phyloP scores from a whole-genome alignment of 2,888 invertebrate species.

The Lithophane socia region DNA sequence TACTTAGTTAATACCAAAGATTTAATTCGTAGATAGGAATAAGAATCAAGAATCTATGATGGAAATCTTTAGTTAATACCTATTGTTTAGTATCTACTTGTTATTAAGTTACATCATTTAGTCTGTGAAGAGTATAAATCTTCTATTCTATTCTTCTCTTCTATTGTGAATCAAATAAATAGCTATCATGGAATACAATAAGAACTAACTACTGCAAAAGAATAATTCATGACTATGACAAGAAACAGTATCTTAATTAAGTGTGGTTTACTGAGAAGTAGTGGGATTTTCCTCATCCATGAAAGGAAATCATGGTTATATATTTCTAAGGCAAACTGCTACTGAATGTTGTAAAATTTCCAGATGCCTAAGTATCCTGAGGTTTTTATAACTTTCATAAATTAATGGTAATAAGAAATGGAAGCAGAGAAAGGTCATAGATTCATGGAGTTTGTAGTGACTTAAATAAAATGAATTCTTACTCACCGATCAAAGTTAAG shows the following conservation, averaged over 20 bases:
- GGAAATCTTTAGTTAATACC: background rate
- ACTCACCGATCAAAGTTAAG: conserved; percentile 97
- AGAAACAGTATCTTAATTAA: background rate
- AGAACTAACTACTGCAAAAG: background rate
- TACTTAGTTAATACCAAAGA: background rate
- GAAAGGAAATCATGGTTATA: background rate
- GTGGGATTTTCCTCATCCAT: conserved; percentile 8
- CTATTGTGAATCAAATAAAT: background rate
- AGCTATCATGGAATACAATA: background rate
- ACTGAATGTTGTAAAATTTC: background rate
- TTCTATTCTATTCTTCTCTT: too few relatives aligned
- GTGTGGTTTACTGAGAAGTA: conserved; percentile 2
- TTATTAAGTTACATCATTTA: background rate
- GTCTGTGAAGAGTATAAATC: background rate
- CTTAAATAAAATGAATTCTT: background rate
- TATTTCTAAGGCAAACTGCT: background rate
- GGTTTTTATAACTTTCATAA: too few relatives aligned
- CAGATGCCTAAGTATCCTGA: background rate
- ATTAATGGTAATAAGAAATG: background rate
- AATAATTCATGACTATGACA: background rate
- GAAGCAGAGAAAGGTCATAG: background rate
- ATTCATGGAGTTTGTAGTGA: too few relatives aligned
- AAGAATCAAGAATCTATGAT: too few relatives aligned
- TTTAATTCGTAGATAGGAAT: too few relatives aligned
- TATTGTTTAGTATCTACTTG: too few relatives aligned